Conservation (phyloP, 2,113 vertebrate species). For the Coptodon rendalli region DNA sequence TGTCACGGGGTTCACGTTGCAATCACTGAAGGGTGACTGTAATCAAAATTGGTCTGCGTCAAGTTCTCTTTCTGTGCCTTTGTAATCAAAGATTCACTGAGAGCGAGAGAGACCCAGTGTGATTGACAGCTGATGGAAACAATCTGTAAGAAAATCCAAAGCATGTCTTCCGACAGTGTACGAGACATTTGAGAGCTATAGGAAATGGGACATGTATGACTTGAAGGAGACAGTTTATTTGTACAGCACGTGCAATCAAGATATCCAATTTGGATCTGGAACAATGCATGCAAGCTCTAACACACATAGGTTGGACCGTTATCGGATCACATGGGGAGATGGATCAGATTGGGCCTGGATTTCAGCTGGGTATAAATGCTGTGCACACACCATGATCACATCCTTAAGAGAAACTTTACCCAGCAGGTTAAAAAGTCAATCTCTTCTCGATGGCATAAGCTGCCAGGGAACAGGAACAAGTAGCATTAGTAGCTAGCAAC, state of each 20-base stretch:
- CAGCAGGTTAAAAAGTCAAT: background rate
- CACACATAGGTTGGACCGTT: background rate
- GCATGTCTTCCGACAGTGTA: background rate
- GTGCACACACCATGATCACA: background rate
- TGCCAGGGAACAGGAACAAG: background rate
- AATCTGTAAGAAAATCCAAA: constrained; percentile 52
- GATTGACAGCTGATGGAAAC: constrained; percentile 54
- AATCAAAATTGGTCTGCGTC: constrained; percentile 8
- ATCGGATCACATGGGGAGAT: background rate
- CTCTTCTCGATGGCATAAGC: background rate
- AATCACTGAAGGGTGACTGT: background rate
- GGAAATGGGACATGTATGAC: background rate
- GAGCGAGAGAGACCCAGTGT: background rate
- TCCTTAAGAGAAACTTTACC: background rate
- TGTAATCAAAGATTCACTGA: background rate
- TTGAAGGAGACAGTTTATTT: background rate
- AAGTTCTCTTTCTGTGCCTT: background rate
- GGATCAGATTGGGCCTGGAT: background rate
- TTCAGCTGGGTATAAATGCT: background rate
- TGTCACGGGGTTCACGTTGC: background rate
- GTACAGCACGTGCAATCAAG: background rate
- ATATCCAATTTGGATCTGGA: background rate
- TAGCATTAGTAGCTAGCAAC: background rate
- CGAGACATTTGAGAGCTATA: constrained; percentile 30
- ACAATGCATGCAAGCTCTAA: background rate